phyloP scores from a whole-genome alignment of 2,113 vertebrate genomes.

The Calyptommatus sinebrachiatus region DNA sequence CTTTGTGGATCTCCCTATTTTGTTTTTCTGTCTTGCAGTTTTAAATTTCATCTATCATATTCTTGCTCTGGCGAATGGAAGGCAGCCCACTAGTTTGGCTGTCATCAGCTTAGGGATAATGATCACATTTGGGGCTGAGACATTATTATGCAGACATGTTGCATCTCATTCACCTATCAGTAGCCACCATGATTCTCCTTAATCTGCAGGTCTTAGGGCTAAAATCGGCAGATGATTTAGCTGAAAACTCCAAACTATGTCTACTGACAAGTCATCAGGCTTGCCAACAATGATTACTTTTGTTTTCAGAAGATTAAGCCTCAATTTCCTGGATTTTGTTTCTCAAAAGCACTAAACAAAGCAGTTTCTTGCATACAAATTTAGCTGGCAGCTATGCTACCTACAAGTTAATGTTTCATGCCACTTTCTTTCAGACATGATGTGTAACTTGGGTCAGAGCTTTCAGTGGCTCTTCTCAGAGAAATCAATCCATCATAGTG shows the following conservation, averaged over 20 bases:
- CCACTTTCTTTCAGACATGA: conserved; percentile 5
- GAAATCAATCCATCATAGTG: conserved; percentile 60
- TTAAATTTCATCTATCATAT: too few relatives aligned
- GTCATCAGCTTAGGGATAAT: too few relatives aligned
- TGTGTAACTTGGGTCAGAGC: neutral
- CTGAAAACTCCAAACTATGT: neutral
- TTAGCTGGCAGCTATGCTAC: accelerated
- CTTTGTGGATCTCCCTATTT: too few relatives aligned
- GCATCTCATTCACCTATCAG: too few relatives aligned
- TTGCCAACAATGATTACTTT: conserved; percentile 4
- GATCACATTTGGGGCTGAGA: too few relatives aligned
- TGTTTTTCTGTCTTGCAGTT: too few relatives aligned
- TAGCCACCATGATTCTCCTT: neutral
- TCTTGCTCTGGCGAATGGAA: too few relatives aligned
- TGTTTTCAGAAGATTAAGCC: neutral
- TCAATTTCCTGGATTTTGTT: neutral
- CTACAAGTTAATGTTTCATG: neutral
- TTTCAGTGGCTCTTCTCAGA: conserved; percentile 41
- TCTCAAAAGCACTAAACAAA: neutral
- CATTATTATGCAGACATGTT: neutral
- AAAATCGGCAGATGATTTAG: neutral
- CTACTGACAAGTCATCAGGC: neutral
- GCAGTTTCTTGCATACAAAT: conserved; percentile 24
- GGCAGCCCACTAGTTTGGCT: too few relatives aligned
- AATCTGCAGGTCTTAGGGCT: neutral